Percentiles rank a stretch among this genome's conserved stretches.
Evolutionary conservation across 2,797 vertebrate species (phyloP).

Genomic region (Ceyx erithaca): DNA sequence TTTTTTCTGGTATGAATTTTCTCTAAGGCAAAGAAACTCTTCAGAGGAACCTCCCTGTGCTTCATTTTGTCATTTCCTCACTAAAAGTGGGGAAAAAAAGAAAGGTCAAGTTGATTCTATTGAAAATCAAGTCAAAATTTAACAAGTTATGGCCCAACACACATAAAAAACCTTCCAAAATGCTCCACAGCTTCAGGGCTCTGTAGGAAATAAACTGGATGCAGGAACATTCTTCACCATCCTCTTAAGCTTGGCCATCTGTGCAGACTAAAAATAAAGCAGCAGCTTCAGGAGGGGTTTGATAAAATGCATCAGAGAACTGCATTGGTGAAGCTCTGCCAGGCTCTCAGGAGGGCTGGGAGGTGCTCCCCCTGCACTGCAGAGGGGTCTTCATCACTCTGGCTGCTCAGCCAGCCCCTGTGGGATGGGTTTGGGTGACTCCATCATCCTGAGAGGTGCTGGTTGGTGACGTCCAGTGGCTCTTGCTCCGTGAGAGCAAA

Average conservation of each 20-base stretch:
- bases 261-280: slow-evolving; percentile 37
- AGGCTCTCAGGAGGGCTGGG: background rate
- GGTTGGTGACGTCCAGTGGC: accelerated
- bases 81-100: background rate
- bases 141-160: background rate
- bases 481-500: background rate
- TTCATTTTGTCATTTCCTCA: background rate
- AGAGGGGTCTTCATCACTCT: background rate
- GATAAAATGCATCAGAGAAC: background rate
- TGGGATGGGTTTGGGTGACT: accelerated
- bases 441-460: background rate
- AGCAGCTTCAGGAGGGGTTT: background rate
- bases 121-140: background rate
- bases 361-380: background rate
- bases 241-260: slow-evolving; percentile 31
- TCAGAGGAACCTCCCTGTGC: background rate
- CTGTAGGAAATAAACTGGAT: background rate
- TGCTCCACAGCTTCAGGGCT: background rate
- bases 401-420: background rate
- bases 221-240: background rate
- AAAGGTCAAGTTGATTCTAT: background rate
- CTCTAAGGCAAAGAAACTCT: background rate
- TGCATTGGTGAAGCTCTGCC: background rate
- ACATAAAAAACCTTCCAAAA: background rate
- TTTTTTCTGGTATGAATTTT: background rate